Percentiles rank a stretch among this genome's conserved stretches.
Conservation (phyloP, 2,888 invertebrate genomes). For the Caenorhabditis sp. region DNA sequence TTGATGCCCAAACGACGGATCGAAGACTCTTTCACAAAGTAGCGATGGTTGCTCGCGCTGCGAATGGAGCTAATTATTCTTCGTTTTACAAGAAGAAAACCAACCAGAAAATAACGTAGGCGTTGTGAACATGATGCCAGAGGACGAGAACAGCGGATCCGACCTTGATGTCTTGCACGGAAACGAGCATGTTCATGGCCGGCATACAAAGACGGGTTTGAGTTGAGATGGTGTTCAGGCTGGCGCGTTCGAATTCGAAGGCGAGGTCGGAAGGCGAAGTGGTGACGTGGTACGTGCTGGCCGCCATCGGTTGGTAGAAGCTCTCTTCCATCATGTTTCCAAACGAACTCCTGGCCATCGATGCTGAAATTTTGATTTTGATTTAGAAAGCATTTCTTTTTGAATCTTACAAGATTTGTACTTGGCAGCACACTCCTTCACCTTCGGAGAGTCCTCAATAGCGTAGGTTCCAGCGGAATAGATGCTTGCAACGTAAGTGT, state of each 20-base stretch:
- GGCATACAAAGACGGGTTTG: conserved; percentile 48
- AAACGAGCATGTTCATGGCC: conserved; percentile 59
- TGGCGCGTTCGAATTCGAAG: conserved; percentile 19
- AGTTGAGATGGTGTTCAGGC: conserved; percentile 21
- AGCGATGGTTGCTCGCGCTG: conserved; percentile 66
- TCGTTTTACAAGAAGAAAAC: neutral
- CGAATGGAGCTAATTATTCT: neutral
- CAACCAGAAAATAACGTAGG: conserved; percentile 75
- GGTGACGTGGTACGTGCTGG: conserved; percentile 13
- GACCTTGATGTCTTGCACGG: conserved; percentile 69
- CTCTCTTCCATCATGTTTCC: conserved; percentile 41
- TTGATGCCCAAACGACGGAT: conserved; percentile 67
- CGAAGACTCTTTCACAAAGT: conserved; percentile 76
- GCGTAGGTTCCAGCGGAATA: neutral
- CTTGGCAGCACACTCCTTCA: conserved; percentile 18
- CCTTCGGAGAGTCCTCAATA: conserved; percentile 18
- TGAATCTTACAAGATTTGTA: conserved; percentile 18
- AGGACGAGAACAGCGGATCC: conserved; percentile 74
- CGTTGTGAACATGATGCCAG: conserved; percentile 72
- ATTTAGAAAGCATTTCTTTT: neutral
- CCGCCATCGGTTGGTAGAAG: conserved; percentile 36
- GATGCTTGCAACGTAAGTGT: conserved; percentile 1
- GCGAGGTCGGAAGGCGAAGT: conserved; percentile 2
- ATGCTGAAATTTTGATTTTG: neutral
- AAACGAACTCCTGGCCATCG: neutral